Percentiles rank a stretch among this genome's conserved stretches.
These are phyloP conservation scores for Pecten maximus DNA, from an alignment of 2,888 invertebrate species.

Conservation along the genomic window DNA sequence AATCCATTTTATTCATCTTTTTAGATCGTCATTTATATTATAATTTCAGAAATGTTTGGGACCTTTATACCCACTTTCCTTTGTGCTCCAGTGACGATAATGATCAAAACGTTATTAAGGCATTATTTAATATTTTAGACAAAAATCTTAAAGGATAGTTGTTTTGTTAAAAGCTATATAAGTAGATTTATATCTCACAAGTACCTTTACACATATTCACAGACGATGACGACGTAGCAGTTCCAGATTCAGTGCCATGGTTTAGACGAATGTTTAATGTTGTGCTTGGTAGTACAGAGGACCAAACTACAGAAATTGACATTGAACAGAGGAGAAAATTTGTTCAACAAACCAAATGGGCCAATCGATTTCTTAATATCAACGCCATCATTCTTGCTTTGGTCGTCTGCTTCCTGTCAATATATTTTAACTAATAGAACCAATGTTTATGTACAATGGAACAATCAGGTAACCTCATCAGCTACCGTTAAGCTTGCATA, in stretches of 20 bases:
- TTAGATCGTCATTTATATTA: neutral
- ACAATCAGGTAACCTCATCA: no score
- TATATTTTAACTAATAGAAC: conserved; percentile 46
- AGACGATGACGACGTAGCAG: neutral
- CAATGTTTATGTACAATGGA: no score
- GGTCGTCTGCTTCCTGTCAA: conserved; percentile 48
- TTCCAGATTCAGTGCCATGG: neutral
- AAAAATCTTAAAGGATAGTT: no score
- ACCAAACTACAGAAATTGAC: conserved; percentile 40
- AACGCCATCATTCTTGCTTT: conserved; percentile 43
- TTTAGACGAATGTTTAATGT: neutral
- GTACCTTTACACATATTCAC: neutral
- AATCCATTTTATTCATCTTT: no score
- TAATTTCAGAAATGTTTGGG: neutral
- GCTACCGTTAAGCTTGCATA: no score
- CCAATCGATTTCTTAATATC: conserved; percentile 40
- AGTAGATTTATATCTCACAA: no score
- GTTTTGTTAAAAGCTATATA: no score
- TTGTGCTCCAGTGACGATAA: no score
- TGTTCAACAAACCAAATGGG: conserved; percentile 30
- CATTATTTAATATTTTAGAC: no score
- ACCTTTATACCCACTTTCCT: no score
- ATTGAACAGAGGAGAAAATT: conserved; percentile 44
- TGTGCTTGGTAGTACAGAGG: neutral
- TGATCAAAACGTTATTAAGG: no score